Percentiles rank a stretch among this genome's conserved stretches.
These are phyloP conservation scores for Neostethus bicornis DNA, from an alignment of 2,797 vertebrate genomes.

Conservation along the genomic window DNA sequence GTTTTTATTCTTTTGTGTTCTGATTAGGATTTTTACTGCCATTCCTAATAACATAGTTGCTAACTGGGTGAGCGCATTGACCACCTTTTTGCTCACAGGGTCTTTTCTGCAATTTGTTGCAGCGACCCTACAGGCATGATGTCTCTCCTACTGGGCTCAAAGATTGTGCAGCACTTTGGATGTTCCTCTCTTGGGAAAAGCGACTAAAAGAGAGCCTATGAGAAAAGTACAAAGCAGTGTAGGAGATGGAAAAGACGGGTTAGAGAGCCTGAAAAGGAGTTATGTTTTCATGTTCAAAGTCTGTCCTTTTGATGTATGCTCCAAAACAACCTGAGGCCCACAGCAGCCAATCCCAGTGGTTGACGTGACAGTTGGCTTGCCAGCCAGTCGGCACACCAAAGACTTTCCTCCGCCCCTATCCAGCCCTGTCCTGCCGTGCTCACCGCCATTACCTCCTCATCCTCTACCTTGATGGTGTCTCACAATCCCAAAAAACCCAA, in stretches of 20 bases:
- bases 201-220: constrained; percentile 55
- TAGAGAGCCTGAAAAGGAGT: constrained; percentile 57
- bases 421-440: constrained; percentile 67
- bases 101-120: constrained; percentile 58
- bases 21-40: constrained; percentile 35
- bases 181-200: constrained; percentile 60
- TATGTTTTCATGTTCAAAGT: constrained; percentile 75
- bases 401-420: constrained; percentile 64
- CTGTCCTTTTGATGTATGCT: constrained; percentile 76
- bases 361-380: constrained; percentile 73
- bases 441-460: constrained; percentile 50
- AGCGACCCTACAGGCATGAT: constrained; percentile 65
- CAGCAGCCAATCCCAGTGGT: constrained; percentile 73
- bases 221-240: constrained; percentile 51
- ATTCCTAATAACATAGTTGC: constrained; percentile 49
- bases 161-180: constrained; percentile 65
- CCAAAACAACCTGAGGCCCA: constrained; percentile 75
- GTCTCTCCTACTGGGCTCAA: constrained; percentile 68
- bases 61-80: constrained; percentile 35
- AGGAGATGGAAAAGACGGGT: constrained; percentile 54
- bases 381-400: constrained; percentile 58
- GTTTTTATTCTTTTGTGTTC: constrained; percentile 54
- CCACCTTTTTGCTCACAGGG: constrained; percentile 39
- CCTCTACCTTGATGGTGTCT: constrained; percentile 52
- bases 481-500: constrained; percentile 49